Evolutionary conservation across 2,797 vertebrate genomes (phyloP).

Genomic region (Euthynnus affinis): DNA sequence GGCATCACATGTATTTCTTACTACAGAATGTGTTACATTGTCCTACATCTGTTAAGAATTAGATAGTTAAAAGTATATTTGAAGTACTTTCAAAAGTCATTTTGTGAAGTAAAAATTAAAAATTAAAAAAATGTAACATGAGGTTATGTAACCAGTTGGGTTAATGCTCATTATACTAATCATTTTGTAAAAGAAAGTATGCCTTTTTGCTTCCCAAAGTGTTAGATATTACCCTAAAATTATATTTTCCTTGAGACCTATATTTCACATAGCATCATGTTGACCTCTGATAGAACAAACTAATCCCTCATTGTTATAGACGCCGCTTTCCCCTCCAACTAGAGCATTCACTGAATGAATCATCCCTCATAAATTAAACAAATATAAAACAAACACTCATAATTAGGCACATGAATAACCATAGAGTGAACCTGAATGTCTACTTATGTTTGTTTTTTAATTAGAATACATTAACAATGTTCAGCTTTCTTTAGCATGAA

Average conservation of each 20-base stretch:
- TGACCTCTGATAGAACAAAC: constrained; percentile 24
- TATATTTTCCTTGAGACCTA: neutral
- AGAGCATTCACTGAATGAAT: constrained; percentile 46
- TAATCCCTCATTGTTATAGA: constrained; percentile 31
- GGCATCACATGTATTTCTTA: constrained; percentile 2
- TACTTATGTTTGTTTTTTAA: constrained; percentile 74
- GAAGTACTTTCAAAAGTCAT: neutral
- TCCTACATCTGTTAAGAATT: constrained; percentile 5
- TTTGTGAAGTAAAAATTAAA: neutral
- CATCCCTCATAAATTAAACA: constrained; percentile 75
- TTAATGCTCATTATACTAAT: neutral
- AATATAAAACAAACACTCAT: constrained; percentile 72
- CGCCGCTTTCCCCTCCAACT: constrained; percentile 13
- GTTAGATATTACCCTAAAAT: neutral
- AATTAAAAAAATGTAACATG: neutral
- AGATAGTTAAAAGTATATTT: neutral
- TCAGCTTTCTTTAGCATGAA: constrained; percentile 51
- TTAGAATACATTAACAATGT: constrained; percentile 68
- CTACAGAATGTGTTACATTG: neutral
- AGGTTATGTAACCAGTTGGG: constrained; percentile 2
- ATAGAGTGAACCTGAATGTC: constrained; percentile 69
- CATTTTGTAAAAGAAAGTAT: neutral
- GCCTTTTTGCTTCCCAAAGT: neutral
- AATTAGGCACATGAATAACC: constrained; percentile 75
- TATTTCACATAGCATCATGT: neutral